A percentile compares a stretch with the other conserved stretches of the same genome.
phyloP scores from a whole-genome alignment of 2,113 vertebrate genomes.

The Orthochromis indermauri region DNA sequence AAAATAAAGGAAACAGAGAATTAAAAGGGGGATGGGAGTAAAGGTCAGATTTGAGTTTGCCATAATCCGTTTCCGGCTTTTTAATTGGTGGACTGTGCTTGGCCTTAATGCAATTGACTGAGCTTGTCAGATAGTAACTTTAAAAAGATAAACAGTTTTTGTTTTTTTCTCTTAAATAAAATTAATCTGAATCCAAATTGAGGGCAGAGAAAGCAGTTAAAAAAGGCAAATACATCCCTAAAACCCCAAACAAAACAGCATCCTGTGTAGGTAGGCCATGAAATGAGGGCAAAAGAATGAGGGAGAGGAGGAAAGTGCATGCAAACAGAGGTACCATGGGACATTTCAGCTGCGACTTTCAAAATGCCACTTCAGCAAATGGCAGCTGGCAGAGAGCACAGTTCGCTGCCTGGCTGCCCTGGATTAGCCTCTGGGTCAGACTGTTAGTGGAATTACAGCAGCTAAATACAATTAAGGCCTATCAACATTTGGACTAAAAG shows the following conservation, averaged over 20 bases:
- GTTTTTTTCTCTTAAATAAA: neutral
- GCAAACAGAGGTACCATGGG: conserved; percentile 16
- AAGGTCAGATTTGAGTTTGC: conserved; percentile 5
- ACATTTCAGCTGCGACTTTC: conserved; percentile 50
- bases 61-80: conserved; percentile 4
- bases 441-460: conserved; percentile 59
- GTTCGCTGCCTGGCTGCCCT: conserved; percentile 31
- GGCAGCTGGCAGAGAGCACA: conserved; percentile 39
- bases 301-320: conserved; percentile 1
- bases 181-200: neutral
- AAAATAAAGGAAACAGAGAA: conserved; percentile 16
- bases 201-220: neutral
- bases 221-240: neutral
- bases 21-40: neutral
- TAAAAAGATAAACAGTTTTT: neutral
- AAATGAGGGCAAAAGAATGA: neutral
- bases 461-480: conserved; percentile 63
- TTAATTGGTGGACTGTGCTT: neutral
- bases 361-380: conserved; percentile 55
- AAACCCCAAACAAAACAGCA: neutral
- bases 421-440: conserved; percentile 57
- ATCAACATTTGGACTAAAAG: conserved; percentile 53
- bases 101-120: neutral
- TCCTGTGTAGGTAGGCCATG: neutral
- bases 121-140: neutral